These are phyloP conservation scores for Canis aureus DNA, from an alignment of 2,113 vertebrate species.

Conservation along the genomic window DNA sequence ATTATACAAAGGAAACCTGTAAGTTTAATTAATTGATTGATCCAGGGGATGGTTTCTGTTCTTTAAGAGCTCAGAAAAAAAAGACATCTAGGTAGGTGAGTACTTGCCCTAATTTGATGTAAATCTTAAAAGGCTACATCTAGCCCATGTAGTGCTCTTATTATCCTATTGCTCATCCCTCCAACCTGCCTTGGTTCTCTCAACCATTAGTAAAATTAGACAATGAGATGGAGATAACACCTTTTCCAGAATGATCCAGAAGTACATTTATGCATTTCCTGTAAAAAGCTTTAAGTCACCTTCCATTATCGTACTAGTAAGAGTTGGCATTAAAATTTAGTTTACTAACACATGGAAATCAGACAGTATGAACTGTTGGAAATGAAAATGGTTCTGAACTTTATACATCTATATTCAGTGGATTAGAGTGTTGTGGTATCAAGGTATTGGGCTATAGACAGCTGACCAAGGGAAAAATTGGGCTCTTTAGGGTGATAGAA, in stretches of 20 bases:
- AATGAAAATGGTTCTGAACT: neutral
- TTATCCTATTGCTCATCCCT: neutral
- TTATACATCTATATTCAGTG: neutral
- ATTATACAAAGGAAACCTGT: neutral
- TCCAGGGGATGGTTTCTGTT: neutral
- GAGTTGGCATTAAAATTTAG: conserved; percentile 14
- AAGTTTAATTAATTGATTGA: conserved; percentile 34
- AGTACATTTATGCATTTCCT: neutral
- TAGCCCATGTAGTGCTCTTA: neutral
- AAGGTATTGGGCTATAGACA: neutral
- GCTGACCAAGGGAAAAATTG: neutral
- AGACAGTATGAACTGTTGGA: conserved; percentile 2
- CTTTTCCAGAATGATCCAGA: neutral
- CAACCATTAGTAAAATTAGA: conserved; percentile 1
- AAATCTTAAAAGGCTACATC: neutral
- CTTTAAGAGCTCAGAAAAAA: conserved; percentile 29
- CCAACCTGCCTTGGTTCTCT: neutral
- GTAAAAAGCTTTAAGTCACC: neutral
- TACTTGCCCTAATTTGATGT: neutral
- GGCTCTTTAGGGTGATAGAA: neutral
- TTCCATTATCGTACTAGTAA: neutral
- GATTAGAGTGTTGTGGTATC: neutral
- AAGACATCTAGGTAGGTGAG: neutral
- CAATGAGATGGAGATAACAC: neutral
- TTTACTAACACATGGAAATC: neutral